Evolutionary conservation across 2,797 vertebrate genomes (phyloP), one percentile per base, ranked within the genome.

Genomic region (Corythornis leucogaster): DNA sequence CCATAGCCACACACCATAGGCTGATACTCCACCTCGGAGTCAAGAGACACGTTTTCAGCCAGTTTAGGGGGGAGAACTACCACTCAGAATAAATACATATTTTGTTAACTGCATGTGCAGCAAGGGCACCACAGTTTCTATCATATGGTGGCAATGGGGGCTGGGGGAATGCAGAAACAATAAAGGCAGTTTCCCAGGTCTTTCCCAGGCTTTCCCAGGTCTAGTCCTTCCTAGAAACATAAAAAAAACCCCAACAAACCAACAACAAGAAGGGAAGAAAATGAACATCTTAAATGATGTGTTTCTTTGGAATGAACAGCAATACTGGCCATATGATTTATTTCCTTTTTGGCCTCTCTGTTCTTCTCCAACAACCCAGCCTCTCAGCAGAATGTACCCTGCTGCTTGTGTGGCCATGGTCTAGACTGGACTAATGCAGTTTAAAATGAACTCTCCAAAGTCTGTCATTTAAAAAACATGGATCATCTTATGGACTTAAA

Each of bases 1-100:
- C 28, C 58, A 63, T 58, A 74, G 35, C 74, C 0, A 0, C 25
- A 40, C 46, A 21, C 0, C 4, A 33, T 5, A 58, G 50, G 24
- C 54, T 86, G 30, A 24, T 40, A 42, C 7, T 55, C 48, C 55
- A 58, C 1, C 28, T 69, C 51, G 1, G 8, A 68, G 54, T 48
- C 25, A 24, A 84, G 17, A 83, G n/a, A 53, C 6, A 5, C 2
- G 5, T 61, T 78, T 86, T 68, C 81, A 86, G 58, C 3, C 38
- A 43, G 38, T 63, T 69, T 25, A 54, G 15, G 10, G 38, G 22
- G 38, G 9, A 66, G 67, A 89, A 55, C 28, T 48, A 24, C 22
- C 22, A 21, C 42, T 45, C 55, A 89, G 63, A 79, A 82, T 46
- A 69, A 79, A 79, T 6, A 53, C 12, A 2, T 73, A 11, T 43